These are phyloP conservation scores for Puffinus mauretanicus DNA, from an alignment of 2,113 vertebrate species.

Conservation along the genomic window DNA sequence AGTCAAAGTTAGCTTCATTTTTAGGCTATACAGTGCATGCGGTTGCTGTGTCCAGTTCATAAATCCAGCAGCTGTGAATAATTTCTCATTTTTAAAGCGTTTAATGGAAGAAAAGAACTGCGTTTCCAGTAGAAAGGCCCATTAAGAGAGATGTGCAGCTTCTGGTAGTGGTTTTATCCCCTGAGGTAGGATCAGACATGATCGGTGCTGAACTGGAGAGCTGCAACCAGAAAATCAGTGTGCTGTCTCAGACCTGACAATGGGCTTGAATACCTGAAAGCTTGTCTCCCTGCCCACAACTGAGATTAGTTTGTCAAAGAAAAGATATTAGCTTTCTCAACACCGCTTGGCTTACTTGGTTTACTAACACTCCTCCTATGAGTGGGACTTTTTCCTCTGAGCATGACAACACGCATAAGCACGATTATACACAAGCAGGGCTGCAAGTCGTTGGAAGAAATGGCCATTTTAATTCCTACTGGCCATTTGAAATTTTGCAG, in stretches of 20 bases:
- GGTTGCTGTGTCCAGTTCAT: background rate
- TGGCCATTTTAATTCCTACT: background rate
- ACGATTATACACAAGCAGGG: background rate
- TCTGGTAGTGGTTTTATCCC: background rate
- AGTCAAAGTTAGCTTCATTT: background rate
- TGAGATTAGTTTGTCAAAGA: background rate
- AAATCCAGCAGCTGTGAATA: background rate
- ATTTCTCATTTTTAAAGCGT: constrained; percentile 5
- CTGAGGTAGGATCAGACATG: background rate
- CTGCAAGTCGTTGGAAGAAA: background rate
- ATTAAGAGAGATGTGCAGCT: background rate
- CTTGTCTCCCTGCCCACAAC: background rate
- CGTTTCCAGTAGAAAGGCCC: background rate
- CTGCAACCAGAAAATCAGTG: background rate
- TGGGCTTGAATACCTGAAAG: background rate
- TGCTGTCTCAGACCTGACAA: background rate
- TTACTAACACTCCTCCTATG: background rate
- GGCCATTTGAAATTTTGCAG: background rate
- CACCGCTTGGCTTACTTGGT: background rate
- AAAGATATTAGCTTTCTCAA: background rate
- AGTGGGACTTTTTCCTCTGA: background rate
- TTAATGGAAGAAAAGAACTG: background rate
- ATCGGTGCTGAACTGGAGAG: background rate
- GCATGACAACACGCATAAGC: accelerated
- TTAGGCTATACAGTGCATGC: background rate